Percentiles rank a stretch among this genome's conserved stretches.
phyloP scores from a whole-genome alignment of 2,888 invertebrate species.

The Diachrysia chrysitis region DNA sequence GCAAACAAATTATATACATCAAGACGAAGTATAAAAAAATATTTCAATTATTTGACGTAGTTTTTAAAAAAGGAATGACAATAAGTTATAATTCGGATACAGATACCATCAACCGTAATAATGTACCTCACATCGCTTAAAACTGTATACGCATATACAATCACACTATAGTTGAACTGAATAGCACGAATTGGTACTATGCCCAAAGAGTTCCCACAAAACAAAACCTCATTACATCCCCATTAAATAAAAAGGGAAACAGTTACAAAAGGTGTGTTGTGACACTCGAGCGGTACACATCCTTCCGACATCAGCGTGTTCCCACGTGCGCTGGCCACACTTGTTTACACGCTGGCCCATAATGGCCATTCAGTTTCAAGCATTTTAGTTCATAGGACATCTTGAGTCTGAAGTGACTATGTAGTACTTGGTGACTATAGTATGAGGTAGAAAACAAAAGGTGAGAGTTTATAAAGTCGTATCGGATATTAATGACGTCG shows the following conservation, averaged over 20 bases:
- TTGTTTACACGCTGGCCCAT: conserved; percentile 46
- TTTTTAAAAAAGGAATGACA: no score
- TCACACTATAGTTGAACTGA: not conserved
- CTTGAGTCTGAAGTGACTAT: conserved; percentile 13
- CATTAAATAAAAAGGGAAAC: conserved; percentile 68
- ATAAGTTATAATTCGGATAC: no score
- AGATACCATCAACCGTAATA: no score
- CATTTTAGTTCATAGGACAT: conserved; percentile 22
- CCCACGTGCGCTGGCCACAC: conserved; percentile 46
- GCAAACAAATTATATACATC: no score
- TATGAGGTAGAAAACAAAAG: not conserved
- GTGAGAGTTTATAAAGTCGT: not conserved
- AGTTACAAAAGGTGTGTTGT: conserved; percentile 73
- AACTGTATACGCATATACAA: conserved; percentile 10
- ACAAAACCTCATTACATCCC: conserved; percentile 63
- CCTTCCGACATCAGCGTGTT: conserved; percentile 62
- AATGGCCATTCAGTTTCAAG: conserved; percentile 56
- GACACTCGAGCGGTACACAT: conserved; percentile 66
- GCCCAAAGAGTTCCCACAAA: conserved; percentile 32
- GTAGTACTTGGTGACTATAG: not conserved
- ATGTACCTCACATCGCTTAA: conserved; percentile 23
- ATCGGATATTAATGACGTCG: no score
- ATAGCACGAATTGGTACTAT: conserved; percentile 20
- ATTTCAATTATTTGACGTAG: no score
- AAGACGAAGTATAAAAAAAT: no score